Evolutionary conservation across 2,888 invertebrate species (phyloP), one percentile per base, ranked within the genome.

Genomic region (Crossocerus cetratus): DNA sequence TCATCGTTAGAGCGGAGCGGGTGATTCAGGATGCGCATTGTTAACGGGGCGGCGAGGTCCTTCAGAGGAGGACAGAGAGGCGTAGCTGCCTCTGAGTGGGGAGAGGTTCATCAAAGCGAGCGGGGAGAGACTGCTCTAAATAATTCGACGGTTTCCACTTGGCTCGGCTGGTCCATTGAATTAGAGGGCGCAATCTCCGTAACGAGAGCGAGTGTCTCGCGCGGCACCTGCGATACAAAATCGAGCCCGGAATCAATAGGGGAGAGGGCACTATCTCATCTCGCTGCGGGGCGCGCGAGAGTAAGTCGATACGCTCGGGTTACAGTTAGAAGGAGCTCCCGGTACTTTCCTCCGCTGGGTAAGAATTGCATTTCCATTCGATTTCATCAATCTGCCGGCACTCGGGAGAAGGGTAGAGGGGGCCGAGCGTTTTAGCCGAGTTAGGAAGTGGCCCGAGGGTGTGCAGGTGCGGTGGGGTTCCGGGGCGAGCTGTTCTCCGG

Each of bases 1-100:
- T 81, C 72, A 79, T 75, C 82, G 82, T 67, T 67, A 55, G 58
- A 22, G 32, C 0, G 32, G 11, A 32, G 8, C 32, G 32, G 32
- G 32, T 32, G 11, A 32, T 32, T 32, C 69, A 62, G 65, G 67
- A 56, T 42, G 67, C 16, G 57, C 67, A 79, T 79, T 69, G 77
- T 81, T 69, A 53, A 45, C 45, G 32, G 21, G 22, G 20, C 65
- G 32, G 32, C 32, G 11, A 32, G 32, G 32, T 32, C 32, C 32
- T 32, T 32, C 1, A 32, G 32, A 32, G 11, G 1, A 32, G 32
- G 2, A 32, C 8, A 32, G 32, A 5, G 3, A 2, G 2, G 3
- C 23, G 23, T n/a, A n/a, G n/a, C n/a, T n/a, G n/a, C n/a, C n/a
- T n/a, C n/a, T n/a, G n/a, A n/a, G n/a, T n/a, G 11, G 32, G 2